Conservation (phyloP, 2,888 invertebrate species). For the Suillia variegata region DNA sequence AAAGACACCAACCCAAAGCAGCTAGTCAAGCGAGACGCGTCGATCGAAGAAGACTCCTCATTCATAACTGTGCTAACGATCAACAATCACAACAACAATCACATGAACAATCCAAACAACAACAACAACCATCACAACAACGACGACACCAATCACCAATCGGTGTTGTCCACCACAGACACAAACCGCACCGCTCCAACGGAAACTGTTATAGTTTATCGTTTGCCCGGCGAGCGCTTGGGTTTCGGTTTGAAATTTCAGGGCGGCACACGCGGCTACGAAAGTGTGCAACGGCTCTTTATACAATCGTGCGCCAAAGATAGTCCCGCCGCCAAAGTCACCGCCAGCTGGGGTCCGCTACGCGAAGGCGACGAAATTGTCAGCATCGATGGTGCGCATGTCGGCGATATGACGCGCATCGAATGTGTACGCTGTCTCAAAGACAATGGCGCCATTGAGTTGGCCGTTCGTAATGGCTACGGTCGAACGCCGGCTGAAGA, state of each 20-base stretch:
- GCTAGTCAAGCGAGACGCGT: slow-evolving; percentile 43
- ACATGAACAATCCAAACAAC: slow-evolving; percentile 26
- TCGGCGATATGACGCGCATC: slow-evolving; percentile 80
- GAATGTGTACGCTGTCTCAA: slow-evolving; percentile 86
- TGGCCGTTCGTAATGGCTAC: slow-evolving; percentile 69
- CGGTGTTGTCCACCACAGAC: slow-evolving; percentile 18
- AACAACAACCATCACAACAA: slow-evolving; percentile 36
- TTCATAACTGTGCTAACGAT: slow-evolving; percentile 70
- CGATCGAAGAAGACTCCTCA: slow-evolving; percentile 54
- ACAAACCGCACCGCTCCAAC: slow-evolving; percentile 33
- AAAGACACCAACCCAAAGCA: slow-evolving; percentile 53
- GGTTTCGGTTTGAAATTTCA: slow-evolving; percentile 93
- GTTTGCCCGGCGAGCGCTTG: slow-evolving; percentile 86
- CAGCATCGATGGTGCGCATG: slow-evolving; percentile 80
- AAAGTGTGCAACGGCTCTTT: slow-evolving; percentile 79
- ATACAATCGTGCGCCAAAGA: slow-evolving; percentile 88
- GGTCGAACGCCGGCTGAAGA: slow-evolving; percentile 51
- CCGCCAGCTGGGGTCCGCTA: slow-evolving; percentile 81
- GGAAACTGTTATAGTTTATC: slow-evolving; percentile 80
- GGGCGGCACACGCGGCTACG: slow-evolving; percentile 82
- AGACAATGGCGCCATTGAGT: slow-evolving; percentile 81
- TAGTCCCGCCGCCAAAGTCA: slow-evolving; percentile 85
- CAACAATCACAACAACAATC: slow-evolving; percentile 55
- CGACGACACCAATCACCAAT: slow-evolving; percentile 31
- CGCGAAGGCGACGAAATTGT: slow-evolving; percentile 89